Evolutionary conservation across 37 sponge, comb jelly and placozoan genomes (phyloP).

Genomic region (Agelas oroides): DNA sequence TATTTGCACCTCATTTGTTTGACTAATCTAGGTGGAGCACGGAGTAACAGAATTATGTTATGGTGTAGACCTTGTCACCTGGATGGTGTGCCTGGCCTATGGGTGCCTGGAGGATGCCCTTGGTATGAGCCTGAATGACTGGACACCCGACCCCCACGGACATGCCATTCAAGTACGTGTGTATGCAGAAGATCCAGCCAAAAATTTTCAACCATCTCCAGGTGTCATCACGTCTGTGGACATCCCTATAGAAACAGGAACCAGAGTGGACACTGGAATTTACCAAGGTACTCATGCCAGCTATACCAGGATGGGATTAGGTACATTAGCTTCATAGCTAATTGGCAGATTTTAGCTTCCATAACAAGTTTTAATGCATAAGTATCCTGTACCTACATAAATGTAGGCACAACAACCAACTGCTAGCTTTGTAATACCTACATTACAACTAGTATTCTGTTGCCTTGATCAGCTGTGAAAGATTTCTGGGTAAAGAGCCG

Average conservation of each 20-base stretch:
- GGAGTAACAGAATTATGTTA: neutral
- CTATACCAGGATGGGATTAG: too few species aligned
- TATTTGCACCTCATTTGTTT: too few species aligned
- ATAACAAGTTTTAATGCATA: too few species aligned
- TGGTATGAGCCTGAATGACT: neutral
- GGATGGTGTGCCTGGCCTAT: neutral
- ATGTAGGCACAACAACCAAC: too few species aligned
- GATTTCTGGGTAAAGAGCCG: too few species aligned
- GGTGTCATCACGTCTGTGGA: neutral
- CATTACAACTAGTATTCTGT: too few species aligned
- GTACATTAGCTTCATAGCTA: too few species aligned
- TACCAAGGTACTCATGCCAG: neutral
- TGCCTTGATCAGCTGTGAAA: too few species aligned
- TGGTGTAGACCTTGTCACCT: neutral
- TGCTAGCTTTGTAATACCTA: too few species aligned
- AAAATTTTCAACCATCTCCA: neutral
- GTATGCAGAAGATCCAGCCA: constrained; percentile 1
- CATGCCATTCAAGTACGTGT: neutral
- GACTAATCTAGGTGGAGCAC: neutral
- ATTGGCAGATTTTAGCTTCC: too few species aligned
- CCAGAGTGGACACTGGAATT: neutral
- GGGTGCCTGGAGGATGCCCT: neutral
- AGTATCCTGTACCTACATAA: too few species aligned
- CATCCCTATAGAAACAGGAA: neutral
- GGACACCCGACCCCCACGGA: neutral